Percentiles rank a stretch among this genome's conserved stretches.
phyloP scores from a whole-genome alignment of 2,797 vertebrate genomes.

The Sebastes trivittatus region DNA sequence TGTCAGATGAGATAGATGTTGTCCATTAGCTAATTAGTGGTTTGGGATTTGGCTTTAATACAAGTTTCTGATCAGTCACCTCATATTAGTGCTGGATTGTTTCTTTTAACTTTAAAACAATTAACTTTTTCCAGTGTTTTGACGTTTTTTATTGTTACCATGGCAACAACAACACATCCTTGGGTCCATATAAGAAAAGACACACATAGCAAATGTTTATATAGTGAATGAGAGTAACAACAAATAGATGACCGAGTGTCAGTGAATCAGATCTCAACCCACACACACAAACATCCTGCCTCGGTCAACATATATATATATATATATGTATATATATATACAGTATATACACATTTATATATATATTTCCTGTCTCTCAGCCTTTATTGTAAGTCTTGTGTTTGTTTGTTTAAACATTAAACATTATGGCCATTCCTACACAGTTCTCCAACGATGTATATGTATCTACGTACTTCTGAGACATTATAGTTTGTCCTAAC shows the following conservation, averaged over 20 bases:
- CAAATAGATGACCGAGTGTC: slow-evolving; percentile 12
- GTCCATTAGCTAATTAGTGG: slow-evolving; percentile 31
- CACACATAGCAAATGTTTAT: not conserved
- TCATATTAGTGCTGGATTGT: not conserved
- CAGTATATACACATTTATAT: too few species aligned
- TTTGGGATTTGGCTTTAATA: not conserved
- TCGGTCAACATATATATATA: too few species aligned
- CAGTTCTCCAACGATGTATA: too few species aligned
- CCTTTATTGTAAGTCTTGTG: too few species aligned
- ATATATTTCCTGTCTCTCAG: too few species aligned
- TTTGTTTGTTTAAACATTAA: too few species aligned
- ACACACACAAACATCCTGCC: not conserved
- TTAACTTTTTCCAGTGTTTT: not conserved
- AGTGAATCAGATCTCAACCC: slow-evolving; percentile 18
- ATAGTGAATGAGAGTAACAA: slow-evolving; percentile 2
- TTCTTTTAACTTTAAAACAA: not conserved
- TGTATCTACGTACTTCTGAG: not conserved
- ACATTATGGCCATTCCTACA: too few species aligned
- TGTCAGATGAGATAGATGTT: slow-evolving; percentile 27
- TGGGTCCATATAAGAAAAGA: not conserved
- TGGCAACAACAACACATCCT: not conserved
- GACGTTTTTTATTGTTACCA: not conserved
- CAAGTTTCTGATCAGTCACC: not conserved
- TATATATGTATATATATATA: too few species aligned
- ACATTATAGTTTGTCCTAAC: not conserved